A percentile compares a stretch with the other conserved stretches of the same genome.
These are phyloP conservation scores for Acleris literana DNA, from an alignment of 2,888 invertebrate species.

Conservation along the genomic window DNA sequence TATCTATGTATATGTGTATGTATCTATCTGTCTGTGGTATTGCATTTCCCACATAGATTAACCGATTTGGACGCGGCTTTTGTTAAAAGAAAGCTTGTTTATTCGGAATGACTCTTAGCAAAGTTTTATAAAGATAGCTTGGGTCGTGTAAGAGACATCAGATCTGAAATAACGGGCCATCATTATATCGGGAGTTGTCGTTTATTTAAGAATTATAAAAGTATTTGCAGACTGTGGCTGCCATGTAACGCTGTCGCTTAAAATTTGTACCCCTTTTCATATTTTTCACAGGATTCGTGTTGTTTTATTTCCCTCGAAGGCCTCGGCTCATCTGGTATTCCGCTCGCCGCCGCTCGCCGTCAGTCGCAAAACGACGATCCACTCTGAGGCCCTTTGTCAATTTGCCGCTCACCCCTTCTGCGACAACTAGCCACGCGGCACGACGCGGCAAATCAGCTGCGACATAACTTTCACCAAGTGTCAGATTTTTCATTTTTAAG, in stretches of 20 bases:
- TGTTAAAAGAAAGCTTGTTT: too few species aligned
- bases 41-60: too few species aligned
- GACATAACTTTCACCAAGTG: constrained; percentile 7
- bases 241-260: constrained; percentile 22
- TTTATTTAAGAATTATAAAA: too few species aligned
- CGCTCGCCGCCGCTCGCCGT: constrained; percentile 43
- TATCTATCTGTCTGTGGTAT: too few species aligned
- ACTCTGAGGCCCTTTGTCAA: constrained; percentile 50
- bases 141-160: too few species aligned
- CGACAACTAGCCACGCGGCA: constrained; percentile 20
- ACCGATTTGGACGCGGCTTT: too few species aligned
- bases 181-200: too few species aligned
- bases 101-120: too few species aligned
- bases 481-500: not conserved
- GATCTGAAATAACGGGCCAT: too few species aligned
- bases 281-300: constrained; percentile 45
- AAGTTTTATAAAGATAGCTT: too few species aligned
- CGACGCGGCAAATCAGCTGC: constrained; percentile 23
- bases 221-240: too few species aligned
- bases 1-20: too few species aligned
- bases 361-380: constrained; percentile 47
- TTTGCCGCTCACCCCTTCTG: constrained; percentile 43
- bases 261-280: constrained; percentile 38
- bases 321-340: constrained; percentile 53
- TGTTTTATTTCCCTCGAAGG: constrained; percentile 46